Evolutionary conservation across 30 jellyfish, hydroid and myxozoan genomes (phyloP), one percentile per base, ranked within the genome.

Genomic region (Turritopsis dohrnii): DNA sequence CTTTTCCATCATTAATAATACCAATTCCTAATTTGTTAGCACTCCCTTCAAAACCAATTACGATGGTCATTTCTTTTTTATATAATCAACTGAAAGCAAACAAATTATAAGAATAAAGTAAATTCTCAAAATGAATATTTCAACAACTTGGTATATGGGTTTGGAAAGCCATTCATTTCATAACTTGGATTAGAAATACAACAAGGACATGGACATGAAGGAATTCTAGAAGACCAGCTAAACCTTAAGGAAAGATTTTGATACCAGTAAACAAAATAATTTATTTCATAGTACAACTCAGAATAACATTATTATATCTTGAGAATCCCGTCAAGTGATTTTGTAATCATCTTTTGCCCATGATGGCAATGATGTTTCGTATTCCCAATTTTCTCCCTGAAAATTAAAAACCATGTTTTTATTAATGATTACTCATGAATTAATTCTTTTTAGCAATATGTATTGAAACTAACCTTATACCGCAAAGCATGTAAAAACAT

Each of bases 1-100:
- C 96, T 27, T 82, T 79, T 3, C 97, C 99, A 82, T 90, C 96
- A 54, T 84, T 86, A 65, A 95, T 83, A 0, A 95, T 88, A 19
- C 99, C 99, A 16, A 95, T 83, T 1, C 99, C 99, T 76, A 95
- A 84, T 71, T 95, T 95, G 76, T 95, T 95, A 30, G 99, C 99
- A 88, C 99, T 95, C 7, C 99, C 99, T 81, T 95, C 99, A 75
- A 95, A 87, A 18, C 99, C 99, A 29, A 95, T 84, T 0, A 85
- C 97, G 27, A 95, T 86, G 21, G 96, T 85, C 99, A 95, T 95
- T 28, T n/a, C n/a, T n/a, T n/a, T n/a, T 41, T 41, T 41, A 13
- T 41, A 41, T 41, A 13, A 3, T 41, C 13, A 3, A 13, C 60
- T 41, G 60, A 41, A 41, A 41, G 5, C 60, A 41, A 41, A 9